Evolutionary conservation across 2,113 vertebrate species (phyloP), one percentile per base, ranked within the genome.

Genomic region (Apeltes quadracus): DNA sequence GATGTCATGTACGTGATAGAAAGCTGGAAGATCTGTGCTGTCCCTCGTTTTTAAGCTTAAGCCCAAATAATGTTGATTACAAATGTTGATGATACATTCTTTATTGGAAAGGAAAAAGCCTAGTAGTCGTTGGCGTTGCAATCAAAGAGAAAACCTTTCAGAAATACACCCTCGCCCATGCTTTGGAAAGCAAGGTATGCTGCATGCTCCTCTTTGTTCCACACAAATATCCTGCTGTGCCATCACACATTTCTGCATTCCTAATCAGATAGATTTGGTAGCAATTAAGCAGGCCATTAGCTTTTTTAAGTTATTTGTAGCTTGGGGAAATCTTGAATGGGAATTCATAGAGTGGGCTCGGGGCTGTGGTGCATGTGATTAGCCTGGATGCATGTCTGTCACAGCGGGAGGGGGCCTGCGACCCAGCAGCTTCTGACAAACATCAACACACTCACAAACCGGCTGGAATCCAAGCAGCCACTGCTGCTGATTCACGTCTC

Each of bases 331-430:
- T 54, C 27, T 68, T 14, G 5, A 2, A 16, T 69, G 36, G 13
- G 32, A 44, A 50, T 59, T 64, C 20, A 43, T 22, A 3, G 58
- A 38, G 36, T 44, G 32, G 39, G 50, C 68, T 7, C 55, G 72
- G 32, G n/a, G 65, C 55, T 50, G 70, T 27, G 72, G 67, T 79
- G 84, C 71, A 74, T 80, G 81, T 76, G 69, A 89, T 84, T 69
- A 81, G 80, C 72, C 75, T 56, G 69, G 72, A 79, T 71, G 56
- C 69, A 15, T 71, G 65, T 74, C 61, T 79, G 55, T 43, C 84
- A 20, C 70, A 79, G 80, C 68, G 23, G 23, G 71, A 69, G 61
- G 63, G 2, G 11, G 23, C 64, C 48, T 74, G 75, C 63, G 79
- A 67, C 71, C 77, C 71, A 70, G 27, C 14, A 32, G 34, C 36